These are phyloP conservation scores for Melanocharis versteri DNA, from an alignment of 2,113 vertebrate genomes.

Conservation along the genomic window DNA sequence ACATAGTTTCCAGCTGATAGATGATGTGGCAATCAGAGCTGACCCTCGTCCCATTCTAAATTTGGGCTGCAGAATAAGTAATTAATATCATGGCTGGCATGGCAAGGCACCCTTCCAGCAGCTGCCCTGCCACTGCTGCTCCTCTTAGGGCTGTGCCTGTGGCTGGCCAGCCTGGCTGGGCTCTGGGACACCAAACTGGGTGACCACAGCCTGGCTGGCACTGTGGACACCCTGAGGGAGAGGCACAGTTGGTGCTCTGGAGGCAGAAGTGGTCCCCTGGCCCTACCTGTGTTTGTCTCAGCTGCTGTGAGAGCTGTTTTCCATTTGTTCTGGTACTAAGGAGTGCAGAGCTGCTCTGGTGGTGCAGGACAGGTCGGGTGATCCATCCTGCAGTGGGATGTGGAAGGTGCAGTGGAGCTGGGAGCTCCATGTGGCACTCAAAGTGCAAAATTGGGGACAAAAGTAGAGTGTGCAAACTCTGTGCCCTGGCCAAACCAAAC, in stretches of 20 bases:
- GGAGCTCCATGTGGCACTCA: not conserved
- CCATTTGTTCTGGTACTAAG: not conserved
- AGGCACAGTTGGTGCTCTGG: not conserved
- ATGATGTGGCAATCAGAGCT: slow-evolving; percentile 51
- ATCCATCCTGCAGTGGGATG: not conserved
- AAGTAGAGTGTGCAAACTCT: not conserved
- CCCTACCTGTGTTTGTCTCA: not conserved
- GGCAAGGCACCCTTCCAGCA: slow-evolving; percentile 14
- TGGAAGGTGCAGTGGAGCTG: not conserved
- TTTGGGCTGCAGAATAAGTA: slow-evolving; percentile 42
- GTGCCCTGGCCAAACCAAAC: not conserved
- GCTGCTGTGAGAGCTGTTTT: not conserved
- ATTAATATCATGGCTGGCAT: slow-evolving; percentile 38
- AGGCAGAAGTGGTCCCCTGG: not conserved
- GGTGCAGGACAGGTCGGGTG: fast-evolving
- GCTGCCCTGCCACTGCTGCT: slow-evolving; percentile 38
- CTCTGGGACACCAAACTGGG: not conserved
- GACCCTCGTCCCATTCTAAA: slow-evolving; percentile 54
- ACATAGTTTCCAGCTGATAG: slow-evolving; percentile 63
- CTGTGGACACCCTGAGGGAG: not conserved
- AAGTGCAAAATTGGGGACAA: not conserved
- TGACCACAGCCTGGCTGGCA: not conserved
- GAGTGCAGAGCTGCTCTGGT: not conserved
- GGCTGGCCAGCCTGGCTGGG: not conserved
- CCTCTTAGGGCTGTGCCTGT: not conserved